Base-by-base conservation (phyloP, 2,797 vertebrate species). In the Thaleichthys pacificus region DNA sequence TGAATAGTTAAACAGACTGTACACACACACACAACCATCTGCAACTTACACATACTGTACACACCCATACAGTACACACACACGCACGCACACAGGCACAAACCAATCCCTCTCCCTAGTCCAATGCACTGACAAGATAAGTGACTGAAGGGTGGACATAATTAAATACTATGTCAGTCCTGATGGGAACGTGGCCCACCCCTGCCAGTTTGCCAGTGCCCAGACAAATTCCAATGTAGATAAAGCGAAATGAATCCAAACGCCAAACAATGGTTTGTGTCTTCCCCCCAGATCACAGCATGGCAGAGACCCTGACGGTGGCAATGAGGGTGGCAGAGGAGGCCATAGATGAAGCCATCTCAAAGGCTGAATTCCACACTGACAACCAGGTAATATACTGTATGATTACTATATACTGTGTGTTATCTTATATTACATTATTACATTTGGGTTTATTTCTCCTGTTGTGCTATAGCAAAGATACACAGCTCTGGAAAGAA, bases 341-440 rank as follows among this genome's bases (percentile, higher is more conserved):
- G 81, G 95, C 96, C 75, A 92, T 99, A 66, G 97, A 99, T 78
- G 97, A 99, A 84, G 97, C 97, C 51, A 98, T 99, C 82, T 93
- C 93, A 72, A 97, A 95, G 82, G 96, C 96, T 32, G 96, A 96
- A 83, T 89, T 92, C 24, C 91, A 93, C 70, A 87, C 91, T 66
- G 91, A 93, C 86, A 95, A 89, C 81, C 91, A 97, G 95, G 97
- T 99, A 80, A 83, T 24, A n/a, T 9, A 58, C 19, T 26, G 14
- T 8, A 3, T 15, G 22, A n/a, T 56, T 56, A 47, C 42, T 47
- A 47, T 47, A 14, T 14, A 47, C 42, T 47, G 12, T 38, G 35
- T 47, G 11, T 47, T 47, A 12, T 47, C 9, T 47, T 47, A 14
- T 14, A 14, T 42, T 42, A 42, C 8, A 11, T 47, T 11, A 47